Evolutionary conservation across 2,113 vertebrate genomes (phyloP).

Genomic region (Bostrychus sinensis): DNA sequence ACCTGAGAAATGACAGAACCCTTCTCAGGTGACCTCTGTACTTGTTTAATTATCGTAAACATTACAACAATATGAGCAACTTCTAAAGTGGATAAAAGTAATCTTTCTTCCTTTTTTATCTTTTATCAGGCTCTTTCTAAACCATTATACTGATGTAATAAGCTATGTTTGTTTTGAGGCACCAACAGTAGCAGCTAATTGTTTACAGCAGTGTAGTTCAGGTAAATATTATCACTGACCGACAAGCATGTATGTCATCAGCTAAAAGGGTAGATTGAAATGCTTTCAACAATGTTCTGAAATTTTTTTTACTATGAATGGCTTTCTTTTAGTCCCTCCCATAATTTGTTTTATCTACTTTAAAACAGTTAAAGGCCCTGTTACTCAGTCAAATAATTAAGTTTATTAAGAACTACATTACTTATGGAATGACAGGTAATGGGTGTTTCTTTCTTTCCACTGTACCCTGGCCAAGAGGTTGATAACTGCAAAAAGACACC

Average conservation of each 20-base stretch:
- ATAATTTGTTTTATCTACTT: no score
- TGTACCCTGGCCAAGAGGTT: constrained; percentile 50
- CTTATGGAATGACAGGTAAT: constrained; percentile 21
- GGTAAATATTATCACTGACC: constrained; percentile 46
- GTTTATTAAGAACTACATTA: background rate
- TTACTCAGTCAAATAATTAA: background rate
- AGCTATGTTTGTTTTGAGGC: constrained; percentile 44
- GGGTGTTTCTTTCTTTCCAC: constrained; percentile 41
- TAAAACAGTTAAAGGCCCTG: no score
- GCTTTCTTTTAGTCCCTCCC: no score
- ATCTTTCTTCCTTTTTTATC: constrained; percentile 35
- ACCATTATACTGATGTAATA: constrained; percentile 39
- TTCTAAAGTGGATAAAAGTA: constrained; percentile 34
- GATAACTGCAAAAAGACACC: constrained; percentile 39
- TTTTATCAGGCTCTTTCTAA: constrained; percentile 50
- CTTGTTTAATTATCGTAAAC: constrained; percentile 19
- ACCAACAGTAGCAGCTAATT: constrained; percentile 19
- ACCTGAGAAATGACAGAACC: constrained; percentile 26
- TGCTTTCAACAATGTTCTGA: constrained; percentile 62
- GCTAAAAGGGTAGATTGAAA: constrained; percentile 33
- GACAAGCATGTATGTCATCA: constrained; percentile 34
- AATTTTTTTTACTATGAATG: no score
- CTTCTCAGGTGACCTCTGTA: constrained; percentile 53
- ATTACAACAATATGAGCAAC: background rate
- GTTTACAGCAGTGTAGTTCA: constrained; percentile 24